A percentile compares a stretch with the other conserved stretches of the same genome.
These are phyloP conservation scores for Melinaea menophilus DNA, from an alignment of 2,888 invertebrate genomes.

Conservation along the genomic window DNA sequence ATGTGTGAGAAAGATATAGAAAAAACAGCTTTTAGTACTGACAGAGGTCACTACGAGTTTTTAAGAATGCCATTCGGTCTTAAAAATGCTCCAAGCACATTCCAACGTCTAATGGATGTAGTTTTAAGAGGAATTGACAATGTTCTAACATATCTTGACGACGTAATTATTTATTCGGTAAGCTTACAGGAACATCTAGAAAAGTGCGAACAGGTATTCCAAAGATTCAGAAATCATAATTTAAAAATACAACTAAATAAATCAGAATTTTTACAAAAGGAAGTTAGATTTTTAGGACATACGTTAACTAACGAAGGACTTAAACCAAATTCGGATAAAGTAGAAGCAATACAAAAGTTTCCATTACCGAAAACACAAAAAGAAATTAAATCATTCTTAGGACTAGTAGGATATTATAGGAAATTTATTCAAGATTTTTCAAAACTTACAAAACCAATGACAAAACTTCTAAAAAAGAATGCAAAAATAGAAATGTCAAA, in stretches of 20 bases:
- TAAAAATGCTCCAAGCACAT: too few species aligned
- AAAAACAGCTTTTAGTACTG: slow-evolving; percentile 43
- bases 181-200: too few species aligned
- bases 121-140: too few species aligned
- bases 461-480: slow-evolving; percentile 31
- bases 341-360: slow-evolving; percentile 3
- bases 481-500: slow-evolving; percentile 14
- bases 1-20: slow-evolving; percentile 31
- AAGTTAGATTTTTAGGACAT: slow-evolving; percentile 4
- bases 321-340: slow-evolving; percentile 8
- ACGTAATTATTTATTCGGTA: too few species aligned
- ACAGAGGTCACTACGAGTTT: slow-evolving; percentile 42
- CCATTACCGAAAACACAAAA: slow-evolving; percentile 8
- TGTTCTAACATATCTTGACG: too few species aligned
- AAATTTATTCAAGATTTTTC: slow-evolving; percentile 39
- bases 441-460: slow-evolving; percentile 38
- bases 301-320: slow-evolving; percentile 2
- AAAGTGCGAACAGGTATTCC: slow-evolving; percentile 7
- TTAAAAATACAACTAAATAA: too few species aligned
- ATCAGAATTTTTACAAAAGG: not conserved
- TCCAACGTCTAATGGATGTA: too few species aligned
- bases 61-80: too few species aligned
- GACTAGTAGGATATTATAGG: slow-evolving; percentile 37
- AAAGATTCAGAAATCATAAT: too few species aligned
- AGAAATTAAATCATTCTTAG: slow-evolving; percentile 9